phyloP scores from a whole-genome alignment of 2,888 invertebrate species.

The Trachelus stipa region DNA sequence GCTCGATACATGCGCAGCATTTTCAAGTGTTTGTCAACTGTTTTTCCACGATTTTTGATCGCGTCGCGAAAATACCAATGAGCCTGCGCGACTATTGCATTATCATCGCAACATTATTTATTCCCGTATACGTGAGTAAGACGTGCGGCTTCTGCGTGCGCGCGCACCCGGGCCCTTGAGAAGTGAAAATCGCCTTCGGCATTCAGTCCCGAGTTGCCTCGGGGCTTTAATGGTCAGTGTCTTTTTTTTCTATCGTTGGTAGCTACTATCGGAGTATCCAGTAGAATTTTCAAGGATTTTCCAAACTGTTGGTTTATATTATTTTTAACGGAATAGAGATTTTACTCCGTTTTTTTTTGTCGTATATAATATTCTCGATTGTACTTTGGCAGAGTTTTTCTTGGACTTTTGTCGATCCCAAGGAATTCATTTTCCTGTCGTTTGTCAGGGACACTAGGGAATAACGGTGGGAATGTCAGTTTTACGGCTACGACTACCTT shows the following conservation, averaged over 20 bases:
- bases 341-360: too few relatives aligned
- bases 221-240: too few relatives aligned
- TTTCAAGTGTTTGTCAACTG: slow-evolving; percentile 32
- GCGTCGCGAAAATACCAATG: slow-evolving; percentile 38
- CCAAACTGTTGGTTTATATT: too few relatives aligned
- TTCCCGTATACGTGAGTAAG: neutral
- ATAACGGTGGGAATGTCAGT: slow-evolving; percentile 30
- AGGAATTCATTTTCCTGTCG: too few relatives aligned
- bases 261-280: too few relatives aligned
- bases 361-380: too few relatives aligned
- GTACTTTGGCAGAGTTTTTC: too few relatives aligned
- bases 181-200: slow-evolving; percentile 41
- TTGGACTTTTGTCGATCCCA: too few relatives aligned
- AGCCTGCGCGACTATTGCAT: slow-evolving; percentile 21
- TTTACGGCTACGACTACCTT: slow-evolving; percentile 37
- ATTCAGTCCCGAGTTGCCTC: neutral
- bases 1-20: slow-evolving; percentile 39
- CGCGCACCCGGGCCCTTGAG: slow-evolving; percentile 40
- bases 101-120: slow-evolving; percentile 13
- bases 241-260: too few relatives aligned
- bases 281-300: too few relatives aligned
- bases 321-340: too few relatives aligned
- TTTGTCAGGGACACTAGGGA: too few relatives aligned
- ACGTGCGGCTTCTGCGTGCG: slow-evolving; percentile 8
- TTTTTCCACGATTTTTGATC: slow-evolving; percentile 40